Evolutionary conservation across 2,888 invertebrate species (phyloP).

Genomic region (Lymantria monacha): DNA sequence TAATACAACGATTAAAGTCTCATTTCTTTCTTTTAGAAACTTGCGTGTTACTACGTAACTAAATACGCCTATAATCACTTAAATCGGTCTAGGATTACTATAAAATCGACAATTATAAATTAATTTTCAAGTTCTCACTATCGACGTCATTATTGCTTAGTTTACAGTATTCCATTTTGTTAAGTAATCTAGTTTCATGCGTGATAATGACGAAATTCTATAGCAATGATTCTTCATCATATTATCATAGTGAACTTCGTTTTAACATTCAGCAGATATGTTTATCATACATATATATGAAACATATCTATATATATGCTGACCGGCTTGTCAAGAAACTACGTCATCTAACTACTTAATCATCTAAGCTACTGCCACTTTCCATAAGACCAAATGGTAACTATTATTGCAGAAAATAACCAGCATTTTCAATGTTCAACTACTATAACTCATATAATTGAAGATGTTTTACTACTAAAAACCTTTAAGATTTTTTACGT

Average conservation of each 20-base stretch:
- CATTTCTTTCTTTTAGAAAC: no score
- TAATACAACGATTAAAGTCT: no score
- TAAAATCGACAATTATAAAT: neutral
- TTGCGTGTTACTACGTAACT: no score
- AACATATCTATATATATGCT: no score
- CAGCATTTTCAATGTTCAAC: constrained; percentile 3
- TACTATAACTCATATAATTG: constrained; percentile 12
- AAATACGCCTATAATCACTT: no score
- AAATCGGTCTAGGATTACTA: no score
- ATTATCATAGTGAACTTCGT: no score
- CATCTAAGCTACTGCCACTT: constrained; percentile 29
- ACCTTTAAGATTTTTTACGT: constrained; percentile 15
- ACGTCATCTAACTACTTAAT: constrained; percentile 20
- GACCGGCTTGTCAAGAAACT: constrained; percentile 14
- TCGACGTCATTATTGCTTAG: neutral
- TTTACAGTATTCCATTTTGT: neutral
- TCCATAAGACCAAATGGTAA: constrained; percentile 40
- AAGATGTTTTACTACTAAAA: constrained; percentile 16
- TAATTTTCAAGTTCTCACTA: constrained; percentile 3
- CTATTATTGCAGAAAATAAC: constrained; percentile 9
- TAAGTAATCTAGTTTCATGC: neutral
- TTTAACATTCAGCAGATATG: constrained; percentile 26
- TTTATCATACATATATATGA: no score
- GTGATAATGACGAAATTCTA: neutral
- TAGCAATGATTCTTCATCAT: neutral